Evolutionary conservation across 2,888 invertebrate species (phyloP).

Genomic region (Ophion ventricosus): DNA sequence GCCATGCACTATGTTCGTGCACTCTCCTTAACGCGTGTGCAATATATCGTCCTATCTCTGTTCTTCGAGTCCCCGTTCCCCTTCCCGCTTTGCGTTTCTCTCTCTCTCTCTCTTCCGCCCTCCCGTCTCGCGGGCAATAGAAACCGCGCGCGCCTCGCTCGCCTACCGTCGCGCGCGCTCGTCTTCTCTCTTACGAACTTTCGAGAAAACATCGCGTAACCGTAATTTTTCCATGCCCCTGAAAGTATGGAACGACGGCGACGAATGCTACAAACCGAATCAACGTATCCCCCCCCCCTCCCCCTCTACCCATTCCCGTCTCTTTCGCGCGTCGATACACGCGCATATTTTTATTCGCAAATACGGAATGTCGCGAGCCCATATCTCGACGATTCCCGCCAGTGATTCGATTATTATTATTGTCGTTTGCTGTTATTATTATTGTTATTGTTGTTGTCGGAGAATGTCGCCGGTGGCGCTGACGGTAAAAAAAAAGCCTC

Average conservation of each 20-base stretch:
- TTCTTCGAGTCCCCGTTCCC: conserved; percentile 46
- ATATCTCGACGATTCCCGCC: conserved; percentile 27
- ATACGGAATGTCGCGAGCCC: conserved; percentile 17
- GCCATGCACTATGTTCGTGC: conserved; percentile 74
- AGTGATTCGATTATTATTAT: conserved; percentile 24
- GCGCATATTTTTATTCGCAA: conserved; percentile 25
- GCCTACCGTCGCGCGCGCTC: conserved; percentile 64
- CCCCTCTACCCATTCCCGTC: conserved; percentile 19
- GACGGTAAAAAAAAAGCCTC: background rate
- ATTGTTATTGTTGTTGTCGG: conserved; percentile 38
- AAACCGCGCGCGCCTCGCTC: conserved; percentile 41
- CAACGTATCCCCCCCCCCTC: conserved; percentile 18
- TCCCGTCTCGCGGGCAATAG: conserved; percentile 30
- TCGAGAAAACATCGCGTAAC: conserved; percentile 78
- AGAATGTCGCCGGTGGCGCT: conserved; percentile 48
- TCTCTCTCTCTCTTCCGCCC: conserved; percentile 31
- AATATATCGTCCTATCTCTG: conserved; percentile 39
- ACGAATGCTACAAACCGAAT: conserved; percentile 29
- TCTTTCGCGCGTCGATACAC: background rate
- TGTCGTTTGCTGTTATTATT: conserved; percentile 10
- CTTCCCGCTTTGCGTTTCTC: conserved; percentile 39
- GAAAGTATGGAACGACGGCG: conserved; percentile 35
- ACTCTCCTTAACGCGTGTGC: conserved; percentile 59
- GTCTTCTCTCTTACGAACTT: conserved; percentile 75
- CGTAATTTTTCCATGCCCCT: conserved; percentile 67